Evolutionary conservation across 2,888 invertebrate genomes (phyloP).

Genomic region (Sinhomidia bicolor): DNA sequence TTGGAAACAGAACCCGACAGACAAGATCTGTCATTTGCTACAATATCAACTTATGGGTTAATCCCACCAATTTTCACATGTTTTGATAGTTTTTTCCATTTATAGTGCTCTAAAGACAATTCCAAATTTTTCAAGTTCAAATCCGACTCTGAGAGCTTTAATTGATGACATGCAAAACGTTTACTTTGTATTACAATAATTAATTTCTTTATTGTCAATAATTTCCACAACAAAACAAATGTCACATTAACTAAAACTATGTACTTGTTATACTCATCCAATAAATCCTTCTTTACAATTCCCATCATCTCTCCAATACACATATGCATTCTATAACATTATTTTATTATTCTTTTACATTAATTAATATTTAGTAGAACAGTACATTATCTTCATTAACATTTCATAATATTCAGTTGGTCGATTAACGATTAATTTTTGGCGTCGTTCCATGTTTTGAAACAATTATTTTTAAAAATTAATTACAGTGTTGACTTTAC

Average conservation of each 20-base stretch:
- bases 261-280: background rate
- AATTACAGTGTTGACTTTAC: background rate
- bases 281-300: background rate
- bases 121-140: background rate
- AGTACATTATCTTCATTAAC: background rate
- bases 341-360: background rate
- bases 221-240: slow-evolving; percentile 32
- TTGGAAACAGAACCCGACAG: slow-evolving; percentile 75
- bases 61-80: slow-evolving; percentile 77
- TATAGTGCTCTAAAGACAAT: too few relatives aligned
- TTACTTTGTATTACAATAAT: slow-evolving; percentile 26
- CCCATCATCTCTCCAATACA: slow-evolving; percentile 7
- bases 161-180: background rate
- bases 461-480: background rate
- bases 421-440: background rate
- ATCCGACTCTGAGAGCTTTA: background rate
- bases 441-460: background rate
- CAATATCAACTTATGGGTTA: slow-evolving; percentile 76
- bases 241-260: background rate
- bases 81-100: slow-evolving; percentile 48
- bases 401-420: background rate
- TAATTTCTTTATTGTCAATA: slow-evolving; percentile 42
- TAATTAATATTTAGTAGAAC: background rate
- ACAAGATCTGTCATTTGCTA: slow-evolving; percentile 74
- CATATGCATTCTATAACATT: background rate